phyloP scores from a whole-genome alignment of 2,888 invertebrate species.

The Argyresthia goedartella region DNA sequence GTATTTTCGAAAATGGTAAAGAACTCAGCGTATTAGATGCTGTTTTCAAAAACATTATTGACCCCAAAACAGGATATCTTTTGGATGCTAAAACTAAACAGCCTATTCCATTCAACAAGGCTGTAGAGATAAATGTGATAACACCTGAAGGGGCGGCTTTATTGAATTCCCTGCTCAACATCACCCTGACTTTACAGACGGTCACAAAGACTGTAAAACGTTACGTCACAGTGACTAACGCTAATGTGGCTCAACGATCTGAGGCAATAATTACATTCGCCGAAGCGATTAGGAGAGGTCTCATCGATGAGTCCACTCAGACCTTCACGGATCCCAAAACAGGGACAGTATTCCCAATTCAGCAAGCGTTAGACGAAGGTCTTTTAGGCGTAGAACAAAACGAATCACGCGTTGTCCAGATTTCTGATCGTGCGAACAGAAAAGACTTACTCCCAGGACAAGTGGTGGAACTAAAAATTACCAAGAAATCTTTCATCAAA shows the following conservation, averaged over 20 bases:
- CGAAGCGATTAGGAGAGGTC: constrained; percentile 82
- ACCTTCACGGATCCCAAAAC: constrained; percentile 83
- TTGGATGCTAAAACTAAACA: constrained; percentile 80
- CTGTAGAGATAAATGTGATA: constrained; percentile 86
- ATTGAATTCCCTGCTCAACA: constrained; percentile 86
- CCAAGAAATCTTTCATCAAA: constrained; percentile 63
- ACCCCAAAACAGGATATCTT: constrained; percentile 89
- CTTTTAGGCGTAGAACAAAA: constrained; percentile 74
- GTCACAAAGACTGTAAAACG: constrained; percentile 87
- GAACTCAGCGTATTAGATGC: constrained; percentile 90
- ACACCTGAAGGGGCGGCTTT: constrained; percentile 90
- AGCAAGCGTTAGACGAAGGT: constrained; percentile 83
- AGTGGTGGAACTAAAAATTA: constrained; percentile 63
- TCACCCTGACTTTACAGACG: constrained; percentile 89
- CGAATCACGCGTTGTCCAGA: constrained; percentile 47
- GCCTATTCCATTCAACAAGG: constrained; percentile 85
- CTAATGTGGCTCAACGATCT: constrained; percentile 69
- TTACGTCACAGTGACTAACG: constrained; percentile 82
- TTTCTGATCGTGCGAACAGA: constrained; percentile 45
- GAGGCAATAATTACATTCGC: constrained; percentile 78
- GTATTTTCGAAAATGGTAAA: constrained; percentile 80
- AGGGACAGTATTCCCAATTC: constrained; percentile 78
- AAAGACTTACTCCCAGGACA: constrained; percentile 57
- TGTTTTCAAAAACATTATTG: constrained; percentile 87
- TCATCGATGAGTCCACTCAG: constrained; percentile 84